Evolutionary conservation across 2,113 vertebrate genomes (phyloP).

Genomic region (Chitala chitala): DNA sequence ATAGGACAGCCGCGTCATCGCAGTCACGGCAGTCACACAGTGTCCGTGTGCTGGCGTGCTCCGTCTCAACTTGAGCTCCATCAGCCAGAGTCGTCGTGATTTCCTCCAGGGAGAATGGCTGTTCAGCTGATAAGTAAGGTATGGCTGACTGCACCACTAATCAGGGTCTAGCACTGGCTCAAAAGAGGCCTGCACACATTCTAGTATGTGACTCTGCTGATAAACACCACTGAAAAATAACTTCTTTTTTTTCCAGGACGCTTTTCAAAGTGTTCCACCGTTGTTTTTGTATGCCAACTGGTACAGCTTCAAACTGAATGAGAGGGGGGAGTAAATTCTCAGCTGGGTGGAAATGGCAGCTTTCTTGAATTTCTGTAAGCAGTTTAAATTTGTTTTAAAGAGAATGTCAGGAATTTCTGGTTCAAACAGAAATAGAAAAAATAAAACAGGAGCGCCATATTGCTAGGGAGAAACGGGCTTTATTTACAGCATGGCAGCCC

Average conservation of each 20-base stretch:
- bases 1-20: constrained; percentile 40
- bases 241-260: constrained; percentile 34
- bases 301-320: constrained; percentile 58
- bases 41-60: constrained; percentile 22
- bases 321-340: constrained; percentile 45
- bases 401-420: constrained; percentile 52
- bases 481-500: constrained; percentile 30
- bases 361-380: constrained; percentile 40
- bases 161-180: constrained; percentile 46
- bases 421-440: constrained; percentile 47
- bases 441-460: constrained; percentile 12
- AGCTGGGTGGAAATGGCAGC: constrained; percentile 45
- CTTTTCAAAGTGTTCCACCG: constrained; percentile 52
- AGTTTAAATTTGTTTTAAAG: constrained; percentile 32
- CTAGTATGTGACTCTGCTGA: constrained; percentile 33
- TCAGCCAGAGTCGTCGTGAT: constrained; percentile 35
- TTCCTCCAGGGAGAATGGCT: constrained; percentile 20
- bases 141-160: constrained; percentile 39
- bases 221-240: constrained; percentile 32
- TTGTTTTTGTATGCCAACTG: constrained; percentile 55
- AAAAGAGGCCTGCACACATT: constrained; percentile 33
- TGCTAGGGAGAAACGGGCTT: constrained; percentile 25
- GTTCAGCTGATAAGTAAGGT: constrained; percentile 46
- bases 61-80: constrained; percentile 25
- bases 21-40: constrained; percentile 43